phyloP scores from a whole-genome alignment of 2,797 vertebrate genomes.

The Notolepis coatsorum region DNA sequence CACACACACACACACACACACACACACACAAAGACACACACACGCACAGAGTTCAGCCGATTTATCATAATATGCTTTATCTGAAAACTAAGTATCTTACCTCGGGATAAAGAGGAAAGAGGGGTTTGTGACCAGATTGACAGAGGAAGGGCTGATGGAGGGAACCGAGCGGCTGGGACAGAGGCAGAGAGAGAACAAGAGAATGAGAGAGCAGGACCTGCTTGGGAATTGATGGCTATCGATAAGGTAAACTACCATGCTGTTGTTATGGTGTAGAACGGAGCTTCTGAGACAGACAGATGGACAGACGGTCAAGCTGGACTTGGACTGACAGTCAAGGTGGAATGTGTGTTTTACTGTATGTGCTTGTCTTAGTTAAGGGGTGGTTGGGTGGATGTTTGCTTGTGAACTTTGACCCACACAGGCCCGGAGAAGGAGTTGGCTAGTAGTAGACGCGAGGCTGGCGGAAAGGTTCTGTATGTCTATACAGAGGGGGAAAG shows the following conservation, averaged over 20 bases:
- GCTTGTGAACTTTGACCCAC: no score
- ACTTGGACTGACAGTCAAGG: no score
- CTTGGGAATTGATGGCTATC: slow-evolving; percentile 52
- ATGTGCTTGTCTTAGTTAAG: no score
- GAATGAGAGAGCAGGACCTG: slow-evolving; percentile 30
- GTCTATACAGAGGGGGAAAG: background rate
- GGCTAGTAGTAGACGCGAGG: background rate
- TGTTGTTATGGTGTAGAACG: background rate
- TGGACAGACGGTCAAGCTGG: no score
- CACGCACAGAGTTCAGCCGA: slow-evolving; percentile 83
- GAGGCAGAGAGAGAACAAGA: slow-evolving; percentile 36
- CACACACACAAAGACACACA: slow-evolving; percentile 62
- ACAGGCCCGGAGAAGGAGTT: background rate
- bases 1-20: slow-evolving; percentile 54
- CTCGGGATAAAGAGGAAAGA: slow-evolving; percentile 86
- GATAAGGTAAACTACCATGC: slow-evolving; percentile 66
- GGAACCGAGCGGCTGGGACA: slow-evolving; percentile 54
- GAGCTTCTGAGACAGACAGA: background rate
- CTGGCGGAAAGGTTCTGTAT: background rate
- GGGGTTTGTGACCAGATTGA: slow-evolving; percentile 84
- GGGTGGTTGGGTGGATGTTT: no score
- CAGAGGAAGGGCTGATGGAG: slow-evolving; percentile 76
- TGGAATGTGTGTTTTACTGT: no score
- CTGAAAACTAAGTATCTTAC: slow-evolving; percentile 89
- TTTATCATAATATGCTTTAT: slow-evolving; percentile 90